Evolutionary conservation across 2,113 vertebrate species (phyloP).

Genomic region (Colinus virginianus): DNA sequence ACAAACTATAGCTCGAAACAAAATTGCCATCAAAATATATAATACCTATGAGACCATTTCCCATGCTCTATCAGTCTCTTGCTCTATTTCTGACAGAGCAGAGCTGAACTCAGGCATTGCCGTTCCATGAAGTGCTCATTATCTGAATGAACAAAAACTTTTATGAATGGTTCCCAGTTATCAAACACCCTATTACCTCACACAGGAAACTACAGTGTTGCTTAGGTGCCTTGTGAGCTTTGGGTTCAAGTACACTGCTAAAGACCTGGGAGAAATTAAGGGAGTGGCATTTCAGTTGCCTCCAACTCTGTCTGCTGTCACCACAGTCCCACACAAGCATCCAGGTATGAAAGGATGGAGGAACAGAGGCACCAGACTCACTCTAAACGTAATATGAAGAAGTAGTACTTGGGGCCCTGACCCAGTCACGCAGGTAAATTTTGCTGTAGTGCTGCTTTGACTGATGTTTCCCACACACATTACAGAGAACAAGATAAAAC

Average conservation of each 20-base stretch:
- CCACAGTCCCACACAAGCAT: neutral
- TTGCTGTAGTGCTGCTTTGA: neutral
- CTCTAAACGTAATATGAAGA: neutral
- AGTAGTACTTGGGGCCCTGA: neutral
- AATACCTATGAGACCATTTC: neutral
- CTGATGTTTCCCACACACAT: neutral
- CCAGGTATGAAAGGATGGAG: neutral
- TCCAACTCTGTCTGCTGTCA: neutral
- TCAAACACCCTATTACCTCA: neutral
- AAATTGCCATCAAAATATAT: neutral
- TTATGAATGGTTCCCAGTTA: neutral
- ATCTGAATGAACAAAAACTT: neutral
- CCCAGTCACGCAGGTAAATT: neutral
- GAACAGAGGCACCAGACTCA: neutral
- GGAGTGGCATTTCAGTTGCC: neutral
- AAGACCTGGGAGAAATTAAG: neutral
- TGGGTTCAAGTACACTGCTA: neutral
- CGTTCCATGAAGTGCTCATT: neutral
- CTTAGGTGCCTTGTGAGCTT: neutral
- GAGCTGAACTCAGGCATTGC: neutral
- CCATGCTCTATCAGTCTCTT: neutral
- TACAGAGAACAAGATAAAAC: neutral
- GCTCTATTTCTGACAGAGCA: neutral
- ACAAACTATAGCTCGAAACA: neutral
- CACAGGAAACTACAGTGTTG: neutral